A percentile compares a stretch with the other conserved stretches of the same genome.
Evolutionary conservation across 2,113 vertebrate species (phyloP).

Genomic region (Oncorhynchus nerka): DNA sequence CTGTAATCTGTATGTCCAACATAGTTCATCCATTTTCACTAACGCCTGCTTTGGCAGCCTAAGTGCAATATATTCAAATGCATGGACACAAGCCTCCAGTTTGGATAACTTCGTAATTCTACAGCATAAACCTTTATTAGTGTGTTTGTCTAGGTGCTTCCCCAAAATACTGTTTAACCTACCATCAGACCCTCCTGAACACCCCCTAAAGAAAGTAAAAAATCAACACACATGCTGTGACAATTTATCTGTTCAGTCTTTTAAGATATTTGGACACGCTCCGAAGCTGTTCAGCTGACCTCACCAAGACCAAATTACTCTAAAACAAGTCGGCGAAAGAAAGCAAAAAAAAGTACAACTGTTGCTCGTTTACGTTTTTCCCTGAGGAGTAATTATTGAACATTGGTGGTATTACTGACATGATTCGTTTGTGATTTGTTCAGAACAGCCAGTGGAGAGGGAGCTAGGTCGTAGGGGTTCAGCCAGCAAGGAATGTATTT

Average conservation of each 20-base stretch:
- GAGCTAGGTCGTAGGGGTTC: conserved; percentile 32
- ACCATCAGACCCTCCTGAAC: background rate
- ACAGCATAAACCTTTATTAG: conserved; percentile 32
- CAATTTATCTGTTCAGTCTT: conserved; percentile 9
- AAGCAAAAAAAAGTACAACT: conserved; percentile 50
- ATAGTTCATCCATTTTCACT: conserved; percentile 28
- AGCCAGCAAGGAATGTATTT: conserved; percentile 59
- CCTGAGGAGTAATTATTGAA: conserved; percentile 77
- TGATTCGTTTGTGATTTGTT: conserved; percentile 69
- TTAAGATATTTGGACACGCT: conserved; percentile 34
- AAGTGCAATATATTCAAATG: background rate
- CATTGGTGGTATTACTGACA: conserved; percentile 71
- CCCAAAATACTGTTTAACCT: background rate
- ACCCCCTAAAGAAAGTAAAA: background rate
- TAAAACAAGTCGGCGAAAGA: conserved; percentile 24
- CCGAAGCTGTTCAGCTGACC: conserved; percentile 35
- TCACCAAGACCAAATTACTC: background rate
- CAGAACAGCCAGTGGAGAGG: conserved; percentile 58
- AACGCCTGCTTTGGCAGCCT: conserved; percentile 41
- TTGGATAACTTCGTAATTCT: conserved; percentile 30
- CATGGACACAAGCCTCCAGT: conserved; percentile 16
- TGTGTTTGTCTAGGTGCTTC: conserved; percentile 30
- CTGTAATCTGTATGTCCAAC: conserved; percentile 44
- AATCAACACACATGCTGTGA: background rate
- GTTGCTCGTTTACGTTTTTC: conserved; percentile 63